These are phyloP conservation scores for Halcyon smyrnensis DNA, from an alignment of 2,797 vertebrate genomes.

Conservation along the genomic window DNA sequence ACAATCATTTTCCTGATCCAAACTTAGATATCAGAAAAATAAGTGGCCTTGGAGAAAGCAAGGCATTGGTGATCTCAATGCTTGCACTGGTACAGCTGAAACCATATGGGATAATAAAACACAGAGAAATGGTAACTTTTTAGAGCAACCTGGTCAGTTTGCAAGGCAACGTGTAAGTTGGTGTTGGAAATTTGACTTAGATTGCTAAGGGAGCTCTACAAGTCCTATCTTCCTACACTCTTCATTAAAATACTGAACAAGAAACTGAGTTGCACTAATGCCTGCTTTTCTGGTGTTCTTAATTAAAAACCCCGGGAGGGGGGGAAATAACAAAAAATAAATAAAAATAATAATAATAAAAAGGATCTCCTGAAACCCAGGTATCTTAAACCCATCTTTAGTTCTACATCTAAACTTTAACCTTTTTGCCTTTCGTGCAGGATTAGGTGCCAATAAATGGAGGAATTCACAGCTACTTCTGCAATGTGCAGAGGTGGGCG, in stretches of 20 bases:
- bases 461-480: neutral
- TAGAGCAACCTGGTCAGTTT: neutral
- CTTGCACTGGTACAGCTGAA: neutral
- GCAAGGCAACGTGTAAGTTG: neutral
- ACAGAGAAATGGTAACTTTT: neutral
- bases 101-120: neutral
- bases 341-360: too few relatives aligned
- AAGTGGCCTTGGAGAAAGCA: neutral
- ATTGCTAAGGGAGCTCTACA: neutral
- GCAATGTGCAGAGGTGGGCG: neutral
- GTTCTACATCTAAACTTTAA: neutral
- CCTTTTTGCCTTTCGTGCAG: neutral
- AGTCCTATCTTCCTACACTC: neutral
- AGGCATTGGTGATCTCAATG: neutral
- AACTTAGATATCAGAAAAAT: neutral
- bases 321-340: neutral
- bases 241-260: neutral
- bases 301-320: neutral
- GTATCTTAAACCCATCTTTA: neutral
- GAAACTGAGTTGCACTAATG: neutral
- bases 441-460: neutral
- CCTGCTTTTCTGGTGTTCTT: neutral
- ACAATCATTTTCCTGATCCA: neutral
- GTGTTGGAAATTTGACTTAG: neutral
- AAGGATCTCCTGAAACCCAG: neutral